Evolutionary conservation across 2,888 invertebrate genomes (phyloP).

Genomic region (Cybosia mesomella): DNA sequence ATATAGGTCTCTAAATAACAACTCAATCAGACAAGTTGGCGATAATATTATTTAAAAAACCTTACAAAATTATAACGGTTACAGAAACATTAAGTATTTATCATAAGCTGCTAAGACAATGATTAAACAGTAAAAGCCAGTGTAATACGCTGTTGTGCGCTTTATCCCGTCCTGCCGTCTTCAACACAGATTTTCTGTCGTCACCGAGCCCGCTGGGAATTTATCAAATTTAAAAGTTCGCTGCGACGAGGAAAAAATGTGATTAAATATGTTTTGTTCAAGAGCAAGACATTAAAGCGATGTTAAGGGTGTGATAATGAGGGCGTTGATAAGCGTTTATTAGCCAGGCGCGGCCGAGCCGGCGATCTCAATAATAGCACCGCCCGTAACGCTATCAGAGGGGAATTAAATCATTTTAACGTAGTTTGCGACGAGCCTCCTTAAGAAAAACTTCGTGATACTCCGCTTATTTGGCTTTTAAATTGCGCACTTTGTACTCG

Average conservation of each 20-base stretch:
- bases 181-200: constrained; percentile 37
- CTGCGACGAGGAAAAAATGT: constrained; percentile 78
- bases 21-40: no score
- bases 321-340: constrained; percentile 87
- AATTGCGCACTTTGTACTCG: constrained; percentile 66
- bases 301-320: constrained; percentile 88
- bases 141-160: constrained; percentile 6
- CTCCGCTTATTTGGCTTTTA: constrained; percentile 73
- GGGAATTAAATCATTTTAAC: constrained; percentile 87
- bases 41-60: no score
- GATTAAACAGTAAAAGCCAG: constrained; percentile 1
- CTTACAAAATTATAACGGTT: no score
- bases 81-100: neutral
- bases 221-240: constrained; percentile 85
- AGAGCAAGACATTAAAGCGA: constrained; percentile 87
- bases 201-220: constrained; percentile 54
- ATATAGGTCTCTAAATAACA: no score
- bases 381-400: constrained; percentile 79
- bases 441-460: constrained; percentile 76
- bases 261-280: constrained; percentile 88
- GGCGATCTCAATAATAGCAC: constrained; percentile 76
- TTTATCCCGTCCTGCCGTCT: neutral
- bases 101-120: neutral
- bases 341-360: constrained; percentile 76
- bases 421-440: constrained; percentile 77